Percentiles rank a stretch among this genome's conserved stretches.
Evolutionary conservation across 2,888 invertebrate species (phyloP).

Genomic region (Mesorhabditis spiculigera): DNA sequence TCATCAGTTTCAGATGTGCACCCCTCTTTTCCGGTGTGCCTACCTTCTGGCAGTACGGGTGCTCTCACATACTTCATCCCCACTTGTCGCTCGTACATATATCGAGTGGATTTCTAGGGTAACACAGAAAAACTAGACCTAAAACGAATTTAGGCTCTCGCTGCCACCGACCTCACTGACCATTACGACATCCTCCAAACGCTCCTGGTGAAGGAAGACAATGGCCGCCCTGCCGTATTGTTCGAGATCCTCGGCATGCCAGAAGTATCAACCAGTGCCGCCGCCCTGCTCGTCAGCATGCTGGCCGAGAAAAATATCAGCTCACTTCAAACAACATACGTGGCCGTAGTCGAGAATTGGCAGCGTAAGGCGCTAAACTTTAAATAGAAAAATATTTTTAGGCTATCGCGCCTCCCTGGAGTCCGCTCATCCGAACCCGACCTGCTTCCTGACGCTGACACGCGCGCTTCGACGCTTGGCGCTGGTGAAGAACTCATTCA

Average conservation of each 20-base stretch:
- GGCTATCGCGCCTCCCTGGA: neutral
- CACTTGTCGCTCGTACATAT: too few species aligned
- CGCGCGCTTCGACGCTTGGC: neutral
- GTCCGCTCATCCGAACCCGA: neutral
- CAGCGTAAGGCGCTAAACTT: neutral
- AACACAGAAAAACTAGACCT: too few species aligned
- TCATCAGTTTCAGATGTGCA: too few species aligned
- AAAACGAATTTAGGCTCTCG: too few species aligned
- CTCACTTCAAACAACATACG: neutral
- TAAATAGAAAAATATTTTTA: neutral
- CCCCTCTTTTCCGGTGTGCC: too few species aligned
- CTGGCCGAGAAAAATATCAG: conserved; percentile 1
- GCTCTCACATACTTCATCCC: too few species aligned
- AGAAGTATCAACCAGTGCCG: neutral
- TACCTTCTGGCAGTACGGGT: too few species aligned
- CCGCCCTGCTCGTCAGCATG: neutral
- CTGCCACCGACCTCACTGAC: too few species aligned
- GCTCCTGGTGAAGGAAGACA: too few species aligned
- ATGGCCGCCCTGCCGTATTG: neutral
- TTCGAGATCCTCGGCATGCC: neutral
- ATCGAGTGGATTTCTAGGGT: too few species aligned
- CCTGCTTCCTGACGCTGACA: neutral
- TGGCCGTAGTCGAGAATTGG: neutral
- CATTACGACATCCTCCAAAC: too few species aligned
- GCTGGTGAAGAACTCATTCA: neutral